These are phyloP conservation scores for Ophion costatus DNA, from an alignment of 2,888 invertebrate genomes.

Conservation along the genomic window DNA sequence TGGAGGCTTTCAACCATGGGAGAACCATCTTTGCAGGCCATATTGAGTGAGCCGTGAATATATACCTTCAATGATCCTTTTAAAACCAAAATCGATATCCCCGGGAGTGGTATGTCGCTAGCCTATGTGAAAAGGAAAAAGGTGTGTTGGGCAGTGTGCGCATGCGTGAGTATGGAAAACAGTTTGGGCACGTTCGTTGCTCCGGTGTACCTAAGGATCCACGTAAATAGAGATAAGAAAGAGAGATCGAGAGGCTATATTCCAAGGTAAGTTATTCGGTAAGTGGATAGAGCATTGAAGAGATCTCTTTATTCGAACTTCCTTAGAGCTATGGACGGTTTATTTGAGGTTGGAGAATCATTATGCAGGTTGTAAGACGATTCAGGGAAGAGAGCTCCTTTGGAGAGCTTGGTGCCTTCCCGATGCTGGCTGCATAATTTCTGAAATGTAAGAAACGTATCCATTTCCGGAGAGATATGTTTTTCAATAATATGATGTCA, in stretches of 20 bases:
- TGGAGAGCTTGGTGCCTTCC: too few species aligned
- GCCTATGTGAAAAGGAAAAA: conserved; percentile 6
- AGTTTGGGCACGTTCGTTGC: background rate
- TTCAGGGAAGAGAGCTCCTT: too few species aligned
- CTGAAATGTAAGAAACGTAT: too few species aligned
- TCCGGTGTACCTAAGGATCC: background rate
- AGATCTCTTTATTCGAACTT: background rate
- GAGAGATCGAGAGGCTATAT: background rate
- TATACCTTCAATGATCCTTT: conserved; percentile 33
- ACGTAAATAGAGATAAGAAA: background rate
- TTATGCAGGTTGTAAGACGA: too few species aligned
- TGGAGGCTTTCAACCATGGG: conserved; percentile 39
- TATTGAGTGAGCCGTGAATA: conserved; percentile 22
- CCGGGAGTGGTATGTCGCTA: background rate
- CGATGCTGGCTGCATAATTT: too few species aligned
- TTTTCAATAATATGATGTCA: too few species aligned
- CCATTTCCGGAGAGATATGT: too few species aligned
- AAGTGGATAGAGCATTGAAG: conserved; percentile 11
- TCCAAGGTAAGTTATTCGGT: conserved; percentile 5
- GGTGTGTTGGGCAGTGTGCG: conserved; percentile 8
- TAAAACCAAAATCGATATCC: conserved; percentile 12
- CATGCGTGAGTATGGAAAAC: background rate
- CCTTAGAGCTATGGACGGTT: background rate
- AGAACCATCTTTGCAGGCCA: conserved; percentile 10
- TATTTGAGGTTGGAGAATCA: too few species aligned